Evolutionary conservation across 2,113 vertebrate genomes (phyloP), one percentile per base, ranked within the genome.

Genomic region (Protobothrops flavoviridis): DNA sequence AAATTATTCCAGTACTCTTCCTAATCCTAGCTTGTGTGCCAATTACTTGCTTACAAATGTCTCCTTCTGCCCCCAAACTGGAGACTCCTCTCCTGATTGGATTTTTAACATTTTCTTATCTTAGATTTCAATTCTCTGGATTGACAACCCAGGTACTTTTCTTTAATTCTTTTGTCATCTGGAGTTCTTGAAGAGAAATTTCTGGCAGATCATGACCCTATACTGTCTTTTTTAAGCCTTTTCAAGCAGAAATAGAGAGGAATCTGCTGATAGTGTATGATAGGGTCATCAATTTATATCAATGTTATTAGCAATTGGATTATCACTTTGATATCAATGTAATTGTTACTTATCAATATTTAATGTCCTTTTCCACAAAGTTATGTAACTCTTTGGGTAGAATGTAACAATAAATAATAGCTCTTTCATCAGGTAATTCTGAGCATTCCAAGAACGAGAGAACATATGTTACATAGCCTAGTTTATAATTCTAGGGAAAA

Each of bases 401-500:
- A 92, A 92, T 89, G 33, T 45, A 92, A 92, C 89, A 56, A 74
- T 43, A 87, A 61, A 50, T 56, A 24, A 87, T 21, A 43, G 26
- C 24, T 74, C 50, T 88, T 89, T 74, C 29, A 88, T 50, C 52
- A 81, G 92, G 39, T 56, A 56, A 52, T 64, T 43, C 48, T 89
- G 55, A 81, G 48, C 50, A n/a, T 45, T 39, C 61, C 64, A 45
- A 33, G 15, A 89, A 45, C 20, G 26, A 81, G 61, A 89, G 87
- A n/a, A 48, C 7, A 39, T 55, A 89, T 26, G 52, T 92, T 81
- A 92, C 29, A 53, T 92, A 64, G 87, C 61, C 24, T 81, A 81
- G 26, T 92, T 91, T 92, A 89, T 89, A 92, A 88, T 48, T 92
- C 87, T 89, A 81, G 74, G 48, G 45, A 0, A 56, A 43, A 69